Conservation (phyloP, 2,113 vertebrate species). For the Tragelaphus imberbis region DNA sequence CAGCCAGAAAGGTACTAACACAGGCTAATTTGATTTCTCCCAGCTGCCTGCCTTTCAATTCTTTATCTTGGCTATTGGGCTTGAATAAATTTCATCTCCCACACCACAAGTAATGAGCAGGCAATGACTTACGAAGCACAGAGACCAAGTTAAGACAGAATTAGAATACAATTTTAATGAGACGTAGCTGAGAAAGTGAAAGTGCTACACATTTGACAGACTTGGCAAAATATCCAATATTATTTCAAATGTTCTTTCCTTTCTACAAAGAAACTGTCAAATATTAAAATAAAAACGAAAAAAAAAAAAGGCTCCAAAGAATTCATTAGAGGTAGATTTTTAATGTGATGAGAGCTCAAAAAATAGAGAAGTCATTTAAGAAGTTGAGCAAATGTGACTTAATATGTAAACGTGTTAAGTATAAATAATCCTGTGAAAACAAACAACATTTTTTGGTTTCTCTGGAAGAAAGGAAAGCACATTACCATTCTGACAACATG, state of each 20-base stretch:
- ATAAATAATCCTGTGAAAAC: constrained; percentile 45
- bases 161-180: constrained; percentile 89
- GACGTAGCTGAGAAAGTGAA: constrained; percentile 79
- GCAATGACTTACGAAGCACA: constrained; percentile 85
- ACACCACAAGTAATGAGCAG: constrained; percentile 84
- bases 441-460: constrained; percentile 21
- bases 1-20: constrained; percentile 78
- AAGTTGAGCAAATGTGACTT: constrained; percentile 39
- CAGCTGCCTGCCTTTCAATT: constrained; percentile 82
- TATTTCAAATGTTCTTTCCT: constrained; percentile 80
- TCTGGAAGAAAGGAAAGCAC: constrained; percentile 35
- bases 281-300: constrained; percentile 62
- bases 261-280: constrained; percentile 75
- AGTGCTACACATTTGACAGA: constrained; percentile 84
- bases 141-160: constrained; percentile 82
- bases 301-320: constrained; percentile 47
- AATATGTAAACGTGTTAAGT: constrained; percentile 39
- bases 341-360: constrained; percentile 72
- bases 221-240: constrained; percentile 84
- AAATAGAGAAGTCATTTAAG: constrained; percentile 68
- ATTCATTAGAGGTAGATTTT: constrained; percentile 62
- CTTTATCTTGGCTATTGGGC: constrained; percentile 81
- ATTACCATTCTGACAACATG: background rate
- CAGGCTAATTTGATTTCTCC: constrained; percentile 83
- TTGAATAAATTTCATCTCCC: constrained; percentile 86